phyloP scores from a whole-genome alignment of 2,888 invertebrate genomes.

The Lagria hirta region DNA sequence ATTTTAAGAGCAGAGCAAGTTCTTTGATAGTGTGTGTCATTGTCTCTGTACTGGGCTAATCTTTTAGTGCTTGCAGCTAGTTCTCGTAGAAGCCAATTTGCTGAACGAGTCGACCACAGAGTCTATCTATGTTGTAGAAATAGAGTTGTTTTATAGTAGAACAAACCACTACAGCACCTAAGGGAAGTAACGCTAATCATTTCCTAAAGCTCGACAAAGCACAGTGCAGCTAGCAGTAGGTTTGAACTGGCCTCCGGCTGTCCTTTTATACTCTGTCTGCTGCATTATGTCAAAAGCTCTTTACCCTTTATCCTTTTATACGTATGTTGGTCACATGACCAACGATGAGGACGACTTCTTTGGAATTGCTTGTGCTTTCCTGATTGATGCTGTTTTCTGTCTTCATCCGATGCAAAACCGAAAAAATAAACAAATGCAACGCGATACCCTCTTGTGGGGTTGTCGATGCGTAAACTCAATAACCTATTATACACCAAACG shows the following conservation, averaged over 20 bases:
- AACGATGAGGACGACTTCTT: slow-evolving; percentile 7
- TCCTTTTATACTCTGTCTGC: slow-evolving; percentile 36
- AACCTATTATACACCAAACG: slow-evolving; percentile 29
- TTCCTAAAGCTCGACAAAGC: slow-evolving; percentile 33
- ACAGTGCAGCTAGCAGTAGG: too few species aligned
- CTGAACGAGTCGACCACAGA: too few species aligned
- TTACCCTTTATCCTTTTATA: slow-evolving; percentile 31
- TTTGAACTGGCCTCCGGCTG: slow-evolving; percentile 27
- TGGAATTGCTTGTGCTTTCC: neutral
- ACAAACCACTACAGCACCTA: slow-evolving; percentile 29
- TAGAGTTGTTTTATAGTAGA: slow-evolving; percentile 15
- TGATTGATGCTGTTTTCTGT: slow-evolving; percentile 10
- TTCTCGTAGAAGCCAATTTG: too few species aligned
- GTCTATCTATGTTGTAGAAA: too few species aligned
- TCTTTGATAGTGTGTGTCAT: too few species aligned
- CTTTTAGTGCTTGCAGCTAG: too few species aligned
- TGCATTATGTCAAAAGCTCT: slow-evolving; percentile 31
- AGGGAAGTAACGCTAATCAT: slow-evolving; percentile 35
- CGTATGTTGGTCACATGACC: slow-evolving; percentile 32
- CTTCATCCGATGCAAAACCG: too few species aligned
- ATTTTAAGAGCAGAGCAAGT: too few species aligned
- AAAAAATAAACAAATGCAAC: slow-evolving; percentile 18
- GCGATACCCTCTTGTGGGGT: slow-evolving; percentile 20
- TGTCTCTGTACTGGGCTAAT: too few species aligned
- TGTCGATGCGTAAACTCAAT: slow-evolving; percentile 27